These are phyloP conservation scores for Armadillidium nasatum DNA, from an alignment of 1,140 invertebrate species.

Conservation along the genomic window DNA sequence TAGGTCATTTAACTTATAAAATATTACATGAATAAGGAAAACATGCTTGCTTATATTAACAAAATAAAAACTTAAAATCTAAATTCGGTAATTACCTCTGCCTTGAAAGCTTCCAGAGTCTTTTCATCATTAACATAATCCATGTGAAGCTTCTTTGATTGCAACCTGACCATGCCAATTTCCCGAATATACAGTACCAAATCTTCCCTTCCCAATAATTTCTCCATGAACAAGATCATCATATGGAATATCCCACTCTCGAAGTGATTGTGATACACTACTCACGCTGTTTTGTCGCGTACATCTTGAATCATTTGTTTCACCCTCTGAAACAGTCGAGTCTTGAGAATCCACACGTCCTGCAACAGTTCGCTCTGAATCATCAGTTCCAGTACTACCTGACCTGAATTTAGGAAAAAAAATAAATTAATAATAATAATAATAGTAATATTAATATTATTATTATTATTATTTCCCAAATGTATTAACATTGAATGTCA, in stretches of 20 bases:
- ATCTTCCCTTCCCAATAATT: slow-evolving; percentile 81
- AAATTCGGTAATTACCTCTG: slow-evolving; percentile 62
- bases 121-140: slow-evolving; percentile 86
- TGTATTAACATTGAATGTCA: no score
- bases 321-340: slow-evolving; percentile 69
- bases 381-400: slow-evolving; percentile 50
- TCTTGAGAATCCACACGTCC: slow-evolving; percentile 74
- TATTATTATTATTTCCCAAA: no score
- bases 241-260: slow-evolving; percentile 97
- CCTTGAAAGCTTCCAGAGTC: slow-evolving; percentile 88
- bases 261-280: slow-evolving; percentile 61
- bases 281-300: slow-evolving; percentile 83
- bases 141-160: slow-evolving; percentile 94
- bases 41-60: no score
- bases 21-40: no score
- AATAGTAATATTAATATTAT: no score
- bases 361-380: slow-evolving; percentile 79
- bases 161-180: slow-evolving; percentile 98
- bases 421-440: no score
- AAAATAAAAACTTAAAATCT: no score
- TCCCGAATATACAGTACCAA: slow-evolving; percentile 90
- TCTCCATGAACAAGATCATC: slow-evolving; percentile 85
- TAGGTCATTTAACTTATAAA: no score
- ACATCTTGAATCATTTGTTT: slow-evolving; percentile 58
- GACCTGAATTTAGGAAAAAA: slow-evolving; percentile 25